Percentiles rank a stretch among this genome's conserved stretches.
Conservation (phyloP, 1,140 invertebrate genomes). For the Spodoptera frugiperda region DNA sequence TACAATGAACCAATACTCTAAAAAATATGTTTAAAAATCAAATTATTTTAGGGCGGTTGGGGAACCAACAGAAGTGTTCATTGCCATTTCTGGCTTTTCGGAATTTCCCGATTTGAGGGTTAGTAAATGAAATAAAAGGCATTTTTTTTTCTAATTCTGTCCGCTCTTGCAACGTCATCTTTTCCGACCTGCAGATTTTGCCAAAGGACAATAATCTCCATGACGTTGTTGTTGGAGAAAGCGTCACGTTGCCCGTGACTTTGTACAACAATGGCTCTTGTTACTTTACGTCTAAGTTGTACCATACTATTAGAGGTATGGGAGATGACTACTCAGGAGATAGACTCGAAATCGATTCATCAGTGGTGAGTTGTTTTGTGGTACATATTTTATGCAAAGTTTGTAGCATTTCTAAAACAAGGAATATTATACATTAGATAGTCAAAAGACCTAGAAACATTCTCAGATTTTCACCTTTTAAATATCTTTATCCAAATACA, state of each 20-base stretch:
- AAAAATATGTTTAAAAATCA: not conserved
- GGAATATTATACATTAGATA: too few relatives aligned
- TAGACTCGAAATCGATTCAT: slow-evolving; percentile 71
- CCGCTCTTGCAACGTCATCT: not conserved
- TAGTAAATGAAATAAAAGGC: slow-evolving; percentile 16
- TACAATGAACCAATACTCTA: not conserved
- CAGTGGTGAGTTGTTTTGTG: slow-evolving; percentile 64
- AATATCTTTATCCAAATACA: slow-evolving; percentile 43
- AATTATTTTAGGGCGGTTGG: slow-evolving; percentile 70
- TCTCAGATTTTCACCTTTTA: not conserved
- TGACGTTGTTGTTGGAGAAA: slow-evolving; percentile 74
- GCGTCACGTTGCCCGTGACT: slow-evolving; percentile 59
- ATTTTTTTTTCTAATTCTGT: too few relatives aligned
- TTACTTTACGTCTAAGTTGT: slow-evolving; percentile 75
- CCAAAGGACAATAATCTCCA: slow-evolving; percentile 73
- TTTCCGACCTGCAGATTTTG: slow-evolving; percentile 65
- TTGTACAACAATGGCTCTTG: slow-evolving; percentile 78
- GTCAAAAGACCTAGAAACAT: too few relatives aligned
- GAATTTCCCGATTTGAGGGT: slow-evolving; percentile 78
- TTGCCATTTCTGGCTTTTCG: slow-evolving; percentile 76
- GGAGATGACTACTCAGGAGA: slow-evolving; percentile 73
- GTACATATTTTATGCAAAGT: not conserved
- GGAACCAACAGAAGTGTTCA: slow-evolving; percentile 72
- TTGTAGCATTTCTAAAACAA: not conserved
- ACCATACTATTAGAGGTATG: slow-evolving; percentile 70